Conservation (phyloP, 2,797 vertebrate species). For the Zenarchopterus dispar region DNA sequence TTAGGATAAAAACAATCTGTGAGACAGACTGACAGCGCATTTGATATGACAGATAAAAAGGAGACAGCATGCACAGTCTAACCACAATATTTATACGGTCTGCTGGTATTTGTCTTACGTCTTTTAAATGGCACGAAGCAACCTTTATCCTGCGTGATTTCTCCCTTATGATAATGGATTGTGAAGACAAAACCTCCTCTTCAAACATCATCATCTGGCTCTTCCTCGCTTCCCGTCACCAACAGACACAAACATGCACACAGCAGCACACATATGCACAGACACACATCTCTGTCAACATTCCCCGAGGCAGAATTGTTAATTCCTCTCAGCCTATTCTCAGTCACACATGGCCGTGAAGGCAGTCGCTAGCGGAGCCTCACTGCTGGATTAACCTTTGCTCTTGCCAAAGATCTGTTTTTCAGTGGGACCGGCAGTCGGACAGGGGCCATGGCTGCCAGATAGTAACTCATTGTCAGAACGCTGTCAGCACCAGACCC, state of each 20-base stretch:
- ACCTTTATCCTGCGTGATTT: slow-evolving; percentile 70
- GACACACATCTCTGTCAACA: slow-evolving; percentile 72
- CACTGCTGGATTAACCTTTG: slow-evolving; percentile 81
- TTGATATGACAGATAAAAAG: slow-evolving; percentile 60
- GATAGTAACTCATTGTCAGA: slow-evolving; percentile 79
- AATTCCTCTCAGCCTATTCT: slow-evolving; percentile 78
- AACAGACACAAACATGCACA: slow-evolving; percentile 28
- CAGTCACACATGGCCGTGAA: slow-evolving; percentile 72
- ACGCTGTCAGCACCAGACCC: slow-evolving; percentile 61
- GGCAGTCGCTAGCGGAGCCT: slow-evolving; percentile 66
- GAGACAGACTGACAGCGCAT: slow-evolving; percentile 46
- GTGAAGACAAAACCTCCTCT: slow-evolving; percentile 66
- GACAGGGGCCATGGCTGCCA: slow-evolving; percentile 59
- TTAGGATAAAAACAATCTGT: slow-evolving; percentile 28
- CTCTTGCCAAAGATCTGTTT: slow-evolving; percentile 75
- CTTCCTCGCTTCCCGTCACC: slow-evolving; percentile 52
- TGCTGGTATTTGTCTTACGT: slow-evolving; percentile 76
- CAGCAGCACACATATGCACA: slow-evolving; percentile 9
- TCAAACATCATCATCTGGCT: slow-evolving; percentile 52
- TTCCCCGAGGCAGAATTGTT: slow-evolving; percentile 63
- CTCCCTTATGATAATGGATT: slow-evolving; percentile 76
- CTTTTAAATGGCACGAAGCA: slow-evolving; percentile 71
- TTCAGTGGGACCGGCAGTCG: slow-evolving; percentile 61
- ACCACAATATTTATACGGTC: slow-evolving; percentile 66
- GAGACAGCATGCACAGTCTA: slow-evolving; percentile 46